Evolutionary conservation across 2,888 invertebrate species (phyloP).

Genomic region (Leucania comma): DNA sequence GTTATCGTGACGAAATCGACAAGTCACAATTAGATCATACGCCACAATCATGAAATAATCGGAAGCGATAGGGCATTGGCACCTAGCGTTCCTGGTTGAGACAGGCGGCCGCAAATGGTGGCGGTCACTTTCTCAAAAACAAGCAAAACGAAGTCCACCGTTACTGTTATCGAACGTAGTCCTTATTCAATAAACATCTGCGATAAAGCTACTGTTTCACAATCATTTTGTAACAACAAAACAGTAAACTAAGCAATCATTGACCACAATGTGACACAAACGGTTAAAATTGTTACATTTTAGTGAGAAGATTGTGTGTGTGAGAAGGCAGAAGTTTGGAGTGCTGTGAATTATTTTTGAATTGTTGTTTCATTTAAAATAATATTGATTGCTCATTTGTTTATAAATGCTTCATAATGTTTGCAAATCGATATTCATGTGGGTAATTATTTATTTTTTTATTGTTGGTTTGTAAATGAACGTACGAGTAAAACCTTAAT

Average conservation of each 20-base stretch:
- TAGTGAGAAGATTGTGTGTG: no score
- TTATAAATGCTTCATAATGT: slow-evolving; percentile 26
- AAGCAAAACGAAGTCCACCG: not conserved
- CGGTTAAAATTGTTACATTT: not conserved
- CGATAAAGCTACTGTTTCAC: slow-evolving; percentile 23
- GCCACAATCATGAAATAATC: no score
- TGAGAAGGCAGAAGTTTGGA: no score
- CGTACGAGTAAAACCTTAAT: no score
- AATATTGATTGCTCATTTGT: not conserved
- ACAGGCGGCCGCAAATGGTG: not conserved
- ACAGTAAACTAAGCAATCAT: slow-evolving; percentile 18
- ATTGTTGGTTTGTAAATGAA: not conserved
- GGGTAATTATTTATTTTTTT: slow-evolving; percentile 10
- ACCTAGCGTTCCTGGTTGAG: no score
- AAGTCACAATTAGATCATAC: no score
- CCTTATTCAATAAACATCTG: slow-evolving; percentile 30
- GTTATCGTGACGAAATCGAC: no score
- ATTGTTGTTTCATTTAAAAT: not conserved
- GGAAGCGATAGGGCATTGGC: no score
- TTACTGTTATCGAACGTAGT: slow-evolving; percentile 9
- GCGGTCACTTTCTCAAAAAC: not conserved
- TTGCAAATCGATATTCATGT: slow-evolving; percentile 27
- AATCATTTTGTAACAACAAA: slow-evolving; percentile 1
- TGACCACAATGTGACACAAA: not conserved
- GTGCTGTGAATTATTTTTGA: not conserved